Percentiles rank a stretch among this genome's conserved stretches.
Evolutionary conservation across 2,888 invertebrate species (phyloP).

Genomic region (Fragum whitleyi): DNA sequence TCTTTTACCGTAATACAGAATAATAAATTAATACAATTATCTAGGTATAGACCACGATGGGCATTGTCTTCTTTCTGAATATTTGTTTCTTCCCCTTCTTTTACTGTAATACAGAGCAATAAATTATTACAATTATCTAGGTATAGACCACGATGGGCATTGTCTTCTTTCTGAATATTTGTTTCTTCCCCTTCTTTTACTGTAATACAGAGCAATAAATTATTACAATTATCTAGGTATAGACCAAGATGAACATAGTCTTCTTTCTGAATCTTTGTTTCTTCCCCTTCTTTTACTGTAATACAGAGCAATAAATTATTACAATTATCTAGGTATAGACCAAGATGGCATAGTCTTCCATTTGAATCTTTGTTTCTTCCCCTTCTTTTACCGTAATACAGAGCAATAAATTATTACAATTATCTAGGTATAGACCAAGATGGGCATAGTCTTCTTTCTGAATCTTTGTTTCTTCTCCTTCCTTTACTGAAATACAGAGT

Average conservation of each 20-base stretch:
- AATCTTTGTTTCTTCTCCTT: no score
- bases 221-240: conserved; percentile 59
- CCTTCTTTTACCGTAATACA: no score
- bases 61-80: conserved; percentile 46
- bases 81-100: no score
- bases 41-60: conserved; percentile 73
- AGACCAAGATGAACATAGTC: conserved; percentile 72
- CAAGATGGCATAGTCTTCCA: conserved; percentile 67
- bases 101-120: no score
- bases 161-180: conserved; percentile 40
- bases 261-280: conserved; percentile 5
- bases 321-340: conserved; percentile 62
- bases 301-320: neutral
- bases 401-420: no score
- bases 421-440: conserved; percentile 73
- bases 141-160: conserved; percentile 72
- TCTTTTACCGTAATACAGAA: no score
- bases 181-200: no score
- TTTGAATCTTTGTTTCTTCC: no score
- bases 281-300: no score
- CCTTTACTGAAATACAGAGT: no score
- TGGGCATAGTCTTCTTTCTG: conserved; percentile 61
- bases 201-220: no score
- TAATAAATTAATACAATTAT: conserved; percentile 25
- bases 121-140: conserved; percentile 44